Conservation (phyloP, 2,113 vertebrate species). For the Pimephales promelas region DNA sequence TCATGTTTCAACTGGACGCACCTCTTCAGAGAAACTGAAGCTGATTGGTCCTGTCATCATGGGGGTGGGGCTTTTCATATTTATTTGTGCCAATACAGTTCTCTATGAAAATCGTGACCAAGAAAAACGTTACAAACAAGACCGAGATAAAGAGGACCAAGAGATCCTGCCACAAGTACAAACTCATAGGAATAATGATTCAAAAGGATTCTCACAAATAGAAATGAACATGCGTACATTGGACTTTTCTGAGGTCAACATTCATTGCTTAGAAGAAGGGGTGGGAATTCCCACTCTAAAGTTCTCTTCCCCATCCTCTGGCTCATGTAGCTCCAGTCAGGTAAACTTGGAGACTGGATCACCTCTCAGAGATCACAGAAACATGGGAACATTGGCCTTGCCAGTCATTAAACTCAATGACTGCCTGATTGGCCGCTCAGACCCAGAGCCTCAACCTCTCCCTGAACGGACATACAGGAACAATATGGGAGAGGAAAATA, state of each 20-base stretch:
- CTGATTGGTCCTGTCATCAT: slow-evolving; percentile 92
- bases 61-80: slow-evolving; percentile 96
- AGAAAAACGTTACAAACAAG: slow-evolving; percentile 74
- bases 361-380: slow-evolving; percentile 47
- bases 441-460: neutral
- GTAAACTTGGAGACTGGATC: slow-evolving; percentile 66
- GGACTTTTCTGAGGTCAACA: slow-evolving; percentile 57
- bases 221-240: slow-evolving; percentile 51
- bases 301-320: slow-evolving; percentile 73
- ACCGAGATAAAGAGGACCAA: slow-evolving; percentile 60
- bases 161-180: slow-evolving; percentile 51
- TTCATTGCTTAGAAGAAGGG: slow-evolving; percentile 52
- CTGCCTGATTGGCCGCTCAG: slow-evolving; percentile 60
- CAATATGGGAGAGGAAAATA: fast-evolving
- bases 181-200: slow-evolving; percentile 55
- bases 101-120: slow-evolving; percentile 93
- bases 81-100: slow-evolving; percentile 96
- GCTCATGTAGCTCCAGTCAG: slow-evolving; percentile 75
- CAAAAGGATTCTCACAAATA: slow-evolving; percentile 54
- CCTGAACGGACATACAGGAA: neutral
- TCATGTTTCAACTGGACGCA: slow-evolving; percentile 50
- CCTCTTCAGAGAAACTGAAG: slow-evolving; percentile 82
- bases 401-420: slow-evolving; percentile 76
- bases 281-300: slow-evolving; percentile 56
- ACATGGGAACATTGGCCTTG: slow-evolving; percentile 59